Conservation (phyloP, 2,797 vertebrate species). For the Falco rusticolus region DNA sequence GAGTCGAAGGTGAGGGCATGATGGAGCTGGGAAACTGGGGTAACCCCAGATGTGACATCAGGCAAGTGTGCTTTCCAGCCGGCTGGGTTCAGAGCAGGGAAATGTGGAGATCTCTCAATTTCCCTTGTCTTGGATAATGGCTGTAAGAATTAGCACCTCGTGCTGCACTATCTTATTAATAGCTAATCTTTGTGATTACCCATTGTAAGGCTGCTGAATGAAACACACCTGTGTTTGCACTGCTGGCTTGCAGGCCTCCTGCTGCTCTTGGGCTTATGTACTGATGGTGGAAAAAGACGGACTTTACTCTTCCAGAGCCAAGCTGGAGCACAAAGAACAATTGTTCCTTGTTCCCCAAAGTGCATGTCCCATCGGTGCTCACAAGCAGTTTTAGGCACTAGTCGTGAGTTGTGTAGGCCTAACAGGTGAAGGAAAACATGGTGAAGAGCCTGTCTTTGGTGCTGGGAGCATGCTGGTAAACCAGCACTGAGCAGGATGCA, state of each 20-base stretch:
- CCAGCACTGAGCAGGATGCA: rapidly evolving
- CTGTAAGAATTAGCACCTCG: not conserved
- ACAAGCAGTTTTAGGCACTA: rapidly evolving
- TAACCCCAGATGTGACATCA: not conserved
- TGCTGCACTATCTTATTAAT: not conserved
- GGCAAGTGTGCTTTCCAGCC: rapidly evolving
- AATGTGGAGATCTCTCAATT: rapidly evolving
- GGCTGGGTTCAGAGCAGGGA: rapidly evolving
- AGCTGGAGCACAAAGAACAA: not conserved
- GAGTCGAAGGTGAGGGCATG: not conserved
- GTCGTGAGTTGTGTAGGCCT: rapidly evolving
- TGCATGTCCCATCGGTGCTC: not conserved
- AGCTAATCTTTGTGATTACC: not conserved
- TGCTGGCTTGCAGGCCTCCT: not conserved
- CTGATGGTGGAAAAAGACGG: not conserved
- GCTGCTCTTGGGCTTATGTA: not conserved
- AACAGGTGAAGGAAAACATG: not conserved
- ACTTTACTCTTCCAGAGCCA: not conserved
- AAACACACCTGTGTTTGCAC: conserved; percentile 20
- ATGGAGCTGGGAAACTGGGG: not conserved
- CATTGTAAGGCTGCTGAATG: not conserved
- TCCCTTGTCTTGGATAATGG: not conserved
- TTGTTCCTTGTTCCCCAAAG: not conserved
- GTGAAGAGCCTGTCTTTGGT: not conserved
- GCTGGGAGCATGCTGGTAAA: rapidly evolving